These are phyloP conservation scores for Marmota monax DNA, from an alignment of 2,113 vertebrate genomes.

Conservation along the genomic window DNA sequence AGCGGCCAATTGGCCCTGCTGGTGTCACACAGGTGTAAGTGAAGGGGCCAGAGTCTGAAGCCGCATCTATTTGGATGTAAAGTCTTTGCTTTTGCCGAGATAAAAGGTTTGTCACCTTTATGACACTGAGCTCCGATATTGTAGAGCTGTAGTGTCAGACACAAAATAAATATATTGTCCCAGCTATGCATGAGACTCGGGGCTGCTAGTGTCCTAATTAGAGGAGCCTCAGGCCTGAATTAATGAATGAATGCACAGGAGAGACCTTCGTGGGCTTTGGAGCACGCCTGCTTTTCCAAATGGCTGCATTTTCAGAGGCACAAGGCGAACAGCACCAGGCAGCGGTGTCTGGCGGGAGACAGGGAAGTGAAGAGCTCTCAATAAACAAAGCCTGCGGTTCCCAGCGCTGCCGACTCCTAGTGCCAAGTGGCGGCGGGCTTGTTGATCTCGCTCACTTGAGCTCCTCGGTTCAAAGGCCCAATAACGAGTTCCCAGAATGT, in stretches of 20 bases:
- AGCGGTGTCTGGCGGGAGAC: neutral
- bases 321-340: neutral
- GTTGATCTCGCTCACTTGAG: neutral
- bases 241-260: neutral
- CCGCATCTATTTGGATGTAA: accelerated
- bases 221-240: neutral
- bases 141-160: neutral
- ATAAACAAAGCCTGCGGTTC: neutral
- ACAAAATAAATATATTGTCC: neutral
- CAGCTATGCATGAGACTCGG: neutral
- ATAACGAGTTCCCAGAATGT: neutral
- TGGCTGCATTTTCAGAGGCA: neutral
- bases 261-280: neutral
- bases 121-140: neutral
- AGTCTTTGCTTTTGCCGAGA: neutral
- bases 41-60: neutral
- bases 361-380: too few relatives aligned
- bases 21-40: neutral
- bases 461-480: neutral
- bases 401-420: neutral
- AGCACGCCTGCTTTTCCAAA: neutral
- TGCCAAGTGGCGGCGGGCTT: neutral
- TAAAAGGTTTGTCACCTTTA: neutral
- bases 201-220: neutral
- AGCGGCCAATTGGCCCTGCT: neutral